Evolutionary conservation across 2,113 vertebrate species (phyloP).

Genomic region (Serinus canaria): DNA sequence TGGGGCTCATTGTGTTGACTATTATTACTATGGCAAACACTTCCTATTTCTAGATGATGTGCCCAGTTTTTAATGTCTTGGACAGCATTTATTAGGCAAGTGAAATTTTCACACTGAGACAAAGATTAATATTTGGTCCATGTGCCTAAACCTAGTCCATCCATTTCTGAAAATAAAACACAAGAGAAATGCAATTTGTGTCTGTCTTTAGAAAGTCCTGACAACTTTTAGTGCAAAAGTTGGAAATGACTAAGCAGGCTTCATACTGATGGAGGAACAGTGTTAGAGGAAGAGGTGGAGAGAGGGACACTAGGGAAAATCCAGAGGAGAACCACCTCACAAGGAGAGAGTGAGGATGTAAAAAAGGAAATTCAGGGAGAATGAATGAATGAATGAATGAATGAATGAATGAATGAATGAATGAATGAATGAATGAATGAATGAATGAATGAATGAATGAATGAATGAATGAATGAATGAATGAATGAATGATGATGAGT

Average conservation of each 20-base stretch:
- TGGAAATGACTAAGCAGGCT: not conserved
- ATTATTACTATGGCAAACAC: not conserved
- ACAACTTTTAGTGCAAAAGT: not conserved
- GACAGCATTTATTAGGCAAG: not conserved
- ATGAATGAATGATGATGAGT: not conserved
- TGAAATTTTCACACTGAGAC: not conserved
- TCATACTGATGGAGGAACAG: not conserved
- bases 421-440: not conserved
- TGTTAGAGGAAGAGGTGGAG: not conserved
- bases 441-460: not conserved
- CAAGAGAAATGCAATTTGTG: not conserved
- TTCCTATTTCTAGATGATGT: not conserved
- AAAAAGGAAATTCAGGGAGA: not conserved
- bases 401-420: not conserved
- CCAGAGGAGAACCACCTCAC: not conserved
- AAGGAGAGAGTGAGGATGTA: not conserved
- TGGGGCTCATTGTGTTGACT: accelerated
- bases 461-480: not conserved
- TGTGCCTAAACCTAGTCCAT: not conserved
- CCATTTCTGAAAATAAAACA: not conserved
- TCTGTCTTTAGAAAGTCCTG: not conserved
- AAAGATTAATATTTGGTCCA: not conserved
- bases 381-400: not conserved
- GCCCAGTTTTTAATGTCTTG: not conserved
- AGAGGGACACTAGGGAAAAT: not conserved